Conservation (phyloP, 2,113 vertebrate genomes). For the Oncorhynchus clarkii region DNA sequence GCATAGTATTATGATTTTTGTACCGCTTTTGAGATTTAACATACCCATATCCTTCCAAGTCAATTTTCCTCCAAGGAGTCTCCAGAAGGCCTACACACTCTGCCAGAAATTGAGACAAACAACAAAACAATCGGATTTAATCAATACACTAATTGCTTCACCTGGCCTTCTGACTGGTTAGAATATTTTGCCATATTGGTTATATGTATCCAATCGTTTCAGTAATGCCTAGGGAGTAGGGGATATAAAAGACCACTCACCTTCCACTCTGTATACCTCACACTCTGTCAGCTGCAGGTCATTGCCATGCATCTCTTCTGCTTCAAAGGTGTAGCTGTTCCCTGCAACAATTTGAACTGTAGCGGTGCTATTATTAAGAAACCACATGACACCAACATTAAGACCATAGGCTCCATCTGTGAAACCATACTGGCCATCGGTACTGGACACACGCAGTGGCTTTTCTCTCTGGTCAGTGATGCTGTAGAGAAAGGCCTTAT, state of each 20-base stretch:
- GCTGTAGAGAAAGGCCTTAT: no score
- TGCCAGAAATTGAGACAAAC: conserved; percentile 2
- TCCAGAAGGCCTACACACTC: conserved; percentile 22
- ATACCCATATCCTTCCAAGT: conserved; percentile 16
- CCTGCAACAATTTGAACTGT: conserved; percentile 1
- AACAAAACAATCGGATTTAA: not conserved
- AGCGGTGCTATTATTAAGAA: conserved; percentile 9
- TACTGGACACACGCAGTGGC: conserved; percentile 22
- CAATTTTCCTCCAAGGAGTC: conserved; percentile 43
- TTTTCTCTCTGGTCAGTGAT: not conserved
- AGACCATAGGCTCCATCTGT: conserved; percentile 19
- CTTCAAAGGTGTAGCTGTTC: conserved; percentile 13
- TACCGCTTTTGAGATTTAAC: not conserved
- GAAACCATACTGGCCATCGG: conserved; percentile 20
- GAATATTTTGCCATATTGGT: no score
- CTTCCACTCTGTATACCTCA: conserved; percentile 27
- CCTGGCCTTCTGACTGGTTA: no score
- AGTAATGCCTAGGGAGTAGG: no score
- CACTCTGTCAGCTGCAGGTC: conserved; percentile 32
- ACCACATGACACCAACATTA: conserved; percentile 40
- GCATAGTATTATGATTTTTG: no score
- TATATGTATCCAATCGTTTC: not conserved
- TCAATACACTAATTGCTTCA: not conserved
- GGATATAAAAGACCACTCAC: conserved; percentile 12
- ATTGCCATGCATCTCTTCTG: conserved; percentile 30